phyloP scores from a whole-genome alignment of 2,888 invertebrate genomes.

The Phasia obesa region DNA sequence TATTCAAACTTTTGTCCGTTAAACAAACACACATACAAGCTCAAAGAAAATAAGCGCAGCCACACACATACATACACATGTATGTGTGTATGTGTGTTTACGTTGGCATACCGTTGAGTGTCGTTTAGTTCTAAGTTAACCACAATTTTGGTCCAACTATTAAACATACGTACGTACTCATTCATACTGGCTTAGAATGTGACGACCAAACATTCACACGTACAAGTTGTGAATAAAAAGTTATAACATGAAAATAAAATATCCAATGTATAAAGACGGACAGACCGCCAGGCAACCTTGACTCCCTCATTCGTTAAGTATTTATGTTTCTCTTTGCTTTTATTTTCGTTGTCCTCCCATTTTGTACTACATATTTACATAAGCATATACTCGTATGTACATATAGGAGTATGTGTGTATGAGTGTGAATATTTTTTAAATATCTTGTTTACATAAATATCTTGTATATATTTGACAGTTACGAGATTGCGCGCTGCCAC shows the following conservation, averaged over 20 bases:
- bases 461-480: slow-evolving; percentile 30
- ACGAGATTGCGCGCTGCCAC: slow-evolving; percentile 75
- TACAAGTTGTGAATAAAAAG: background rate
- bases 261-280: slow-evolving; percentile 9
- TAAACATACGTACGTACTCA: slow-evolving; percentile 4
- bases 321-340: slow-evolving; percentile 4
- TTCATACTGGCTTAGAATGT: background rate
- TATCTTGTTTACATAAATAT: background rate
- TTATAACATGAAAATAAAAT: slow-evolving; percentile 12
- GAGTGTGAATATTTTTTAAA: background rate
- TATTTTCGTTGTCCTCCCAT: slow-evolving; percentile 8
- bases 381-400: background rate
- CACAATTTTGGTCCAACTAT: slow-evolving; percentile 43
- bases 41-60: background rate
- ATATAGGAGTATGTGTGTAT: background rate
- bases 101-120: background rate
- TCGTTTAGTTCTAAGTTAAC: slow-evolving; percentile 38
- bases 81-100: background rate
- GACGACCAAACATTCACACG: background rate
- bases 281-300: slow-evolving; percentile 50
- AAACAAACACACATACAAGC: background rate
- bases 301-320: slow-evolving; percentile 23
- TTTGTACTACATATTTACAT: background rate
- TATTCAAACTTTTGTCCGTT: slow-evolving; percentile 47
- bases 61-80: background rate